Conservation (phyloP, 2,888 invertebrate genomes). For the Cancer borealis region DNA sequence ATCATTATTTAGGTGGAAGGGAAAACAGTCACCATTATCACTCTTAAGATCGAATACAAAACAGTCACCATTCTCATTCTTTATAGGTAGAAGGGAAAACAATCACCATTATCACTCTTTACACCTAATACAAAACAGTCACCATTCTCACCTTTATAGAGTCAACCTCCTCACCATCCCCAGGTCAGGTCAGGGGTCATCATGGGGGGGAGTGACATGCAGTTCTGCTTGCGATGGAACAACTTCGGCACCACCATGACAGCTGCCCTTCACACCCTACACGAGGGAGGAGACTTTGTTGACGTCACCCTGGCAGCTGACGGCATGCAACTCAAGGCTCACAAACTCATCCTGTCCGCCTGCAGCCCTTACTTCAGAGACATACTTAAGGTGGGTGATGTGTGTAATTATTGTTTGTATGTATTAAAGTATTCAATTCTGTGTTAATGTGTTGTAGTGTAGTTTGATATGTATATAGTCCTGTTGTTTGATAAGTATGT, state of each 20-base stretch:
- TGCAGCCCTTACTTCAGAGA: constrained; percentile 79
- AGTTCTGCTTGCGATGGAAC: constrained; percentile 92
- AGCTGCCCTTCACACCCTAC: constrained; percentile 78
- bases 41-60: not conserved
- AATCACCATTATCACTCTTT: too few relatives aligned
- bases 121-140: not conserved
- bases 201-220: constrained; percentile 79
- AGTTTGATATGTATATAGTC: too few relatives aligned
- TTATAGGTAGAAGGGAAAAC: too few relatives aligned
- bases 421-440: not conserved
- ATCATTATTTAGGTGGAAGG: too few relatives aligned
- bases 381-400: constrained; percentile 69
- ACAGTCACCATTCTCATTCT: not conserved
- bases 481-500: too few relatives aligned
- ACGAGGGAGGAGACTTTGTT: constrained; percentile 78
- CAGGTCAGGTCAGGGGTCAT: constrained; percentile 7
- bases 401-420: not conserved
- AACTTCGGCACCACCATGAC: constrained; percentile 86
- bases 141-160: not conserved
- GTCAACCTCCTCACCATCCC: not conserved
- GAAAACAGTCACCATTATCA: too few relatives aligned
- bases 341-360: constrained; percentile 79
- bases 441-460: not conserved
- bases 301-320: constrained; percentile 79
- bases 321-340: constrained; percentile 79